Evolutionary conservation across 2,888 invertebrate species (phyloP), one percentile per base, ranked within the genome.

Genomic region (Dolomedes plantarius): DNA sequence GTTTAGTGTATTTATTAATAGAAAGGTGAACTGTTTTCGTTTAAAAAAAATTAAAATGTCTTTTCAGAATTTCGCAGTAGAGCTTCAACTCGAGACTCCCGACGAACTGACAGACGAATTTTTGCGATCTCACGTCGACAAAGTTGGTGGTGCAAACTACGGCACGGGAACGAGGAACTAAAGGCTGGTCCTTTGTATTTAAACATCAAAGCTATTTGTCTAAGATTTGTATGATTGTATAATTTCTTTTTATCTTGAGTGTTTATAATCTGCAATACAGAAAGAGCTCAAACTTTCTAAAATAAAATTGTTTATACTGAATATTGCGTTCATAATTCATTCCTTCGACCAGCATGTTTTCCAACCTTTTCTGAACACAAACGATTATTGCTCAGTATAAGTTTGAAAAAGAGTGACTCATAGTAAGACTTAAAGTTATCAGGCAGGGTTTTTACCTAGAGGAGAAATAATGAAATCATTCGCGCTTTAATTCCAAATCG

Each of bases 71-170:
- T 95, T 95, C 90, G 95, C 95, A 50, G 94, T 95, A 89, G 95
- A 95, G 91, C 92, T 95, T 89, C 94, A 95, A 91, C 92, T 95
- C 90, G 94, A 94, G 90, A 94, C 94, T 89, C 93, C 93, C 90
- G 92, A 93, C 50, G 95, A 95, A 90, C 93, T 95, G 91, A 94
- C 94, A 90, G 93, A 95, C 90, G 94, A 94, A 89, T 93, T 94
- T 90, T 94, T 95, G 91, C 93, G 93, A 90, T 94, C 94, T 80
- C 94, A 94, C 87, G 91, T 95, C 90, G 94, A 93, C 90, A 94
- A 94, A 90, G 95, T 95, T 83, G 95, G 95, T 46, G 95, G 95
- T 88, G 95, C 95, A 78, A 95, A 95, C 92, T 95, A 95, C 90
- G 95, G 95, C 73, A 95, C 95, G 69, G 95, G 95, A 64, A 92